Conservation (phyloP, 2,797 vertebrate genomes). For the Hydrolagus colliei region DNA sequence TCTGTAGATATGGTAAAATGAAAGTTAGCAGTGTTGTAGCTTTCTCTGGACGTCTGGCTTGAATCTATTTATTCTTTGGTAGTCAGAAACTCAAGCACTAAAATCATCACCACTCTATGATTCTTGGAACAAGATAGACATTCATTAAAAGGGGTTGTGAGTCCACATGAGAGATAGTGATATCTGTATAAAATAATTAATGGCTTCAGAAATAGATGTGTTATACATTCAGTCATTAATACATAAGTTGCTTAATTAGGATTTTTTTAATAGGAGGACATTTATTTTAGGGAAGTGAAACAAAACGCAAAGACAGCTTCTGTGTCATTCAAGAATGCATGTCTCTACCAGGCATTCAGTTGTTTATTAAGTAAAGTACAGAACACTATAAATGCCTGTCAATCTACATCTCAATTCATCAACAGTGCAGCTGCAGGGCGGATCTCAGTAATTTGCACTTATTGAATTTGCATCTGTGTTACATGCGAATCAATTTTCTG, state of each 20-base stretch:
- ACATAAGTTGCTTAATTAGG: neutral
- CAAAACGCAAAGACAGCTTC: neutral
- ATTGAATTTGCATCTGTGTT: slow-evolving; percentile 27
- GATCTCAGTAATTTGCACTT: neutral
- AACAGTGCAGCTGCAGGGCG: slow-evolving; percentile 9
- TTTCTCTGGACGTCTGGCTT: too few species aligned
- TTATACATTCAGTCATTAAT: neutral
- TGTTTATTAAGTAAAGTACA: slow-evolving; percentile 24
- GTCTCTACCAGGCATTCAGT: neutral
- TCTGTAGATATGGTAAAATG: too few species aligned
- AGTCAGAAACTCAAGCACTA: too few species aligned
- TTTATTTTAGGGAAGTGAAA: neutral
- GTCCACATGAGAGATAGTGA: too few species aligned
- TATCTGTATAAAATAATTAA: neutral
- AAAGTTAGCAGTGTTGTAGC: too few species aligned
- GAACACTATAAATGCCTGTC: slow-evolving; percentile 19
- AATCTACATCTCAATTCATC: neutral
- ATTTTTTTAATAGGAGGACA: slow-evolving; percentile 7
- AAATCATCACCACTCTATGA: too few species aligned
- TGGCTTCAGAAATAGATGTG: neutral
- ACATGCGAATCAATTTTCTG: neutral
- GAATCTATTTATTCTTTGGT: too few species aligned
- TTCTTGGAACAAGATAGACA: too few species aligned
- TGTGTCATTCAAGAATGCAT: slow-evolving; percentile 11
- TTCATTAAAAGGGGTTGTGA: too few species aligned